phyloP scores from a whole-genome alignment of 2,797 vertebrate genomes.

The Sus cebifrons region DNA sequence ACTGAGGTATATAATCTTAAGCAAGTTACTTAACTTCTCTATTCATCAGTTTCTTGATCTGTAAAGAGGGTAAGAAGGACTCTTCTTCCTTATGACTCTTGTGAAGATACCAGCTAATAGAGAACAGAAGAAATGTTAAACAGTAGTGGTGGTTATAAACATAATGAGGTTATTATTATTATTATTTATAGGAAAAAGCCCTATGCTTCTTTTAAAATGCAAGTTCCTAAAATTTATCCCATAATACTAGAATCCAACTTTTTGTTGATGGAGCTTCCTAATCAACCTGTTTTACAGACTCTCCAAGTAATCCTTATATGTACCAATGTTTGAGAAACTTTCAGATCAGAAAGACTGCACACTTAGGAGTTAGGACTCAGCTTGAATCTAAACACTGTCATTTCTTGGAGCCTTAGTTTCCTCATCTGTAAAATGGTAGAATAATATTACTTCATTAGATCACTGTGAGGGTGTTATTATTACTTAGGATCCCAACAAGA shows the following conservation, averaged over 20 bases:
- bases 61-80: not conserved
- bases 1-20: not conserved
- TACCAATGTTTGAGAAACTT: not conserved
- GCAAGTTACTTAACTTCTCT: not conserved
- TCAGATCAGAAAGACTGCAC: not conserved
- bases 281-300: not conserved
- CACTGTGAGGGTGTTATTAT: not conserved
- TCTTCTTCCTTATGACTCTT: not conserved
- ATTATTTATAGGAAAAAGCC: not conserved
- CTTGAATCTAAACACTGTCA: not conserved
- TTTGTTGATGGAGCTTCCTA: not conserved
- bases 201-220: not conserved
- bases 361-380: not conserved
- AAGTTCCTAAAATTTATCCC: not conserved
- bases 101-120: not conserved
- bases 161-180: not conserved
- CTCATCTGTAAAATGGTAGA: not conserved
- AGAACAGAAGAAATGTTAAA: not conserved
- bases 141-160: not conserved
- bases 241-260: slow-evolving; percentile 15
- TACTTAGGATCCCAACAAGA: not conserved
- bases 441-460: not conserved
- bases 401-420: not conserved
- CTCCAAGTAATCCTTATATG: not conserved
- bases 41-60: not conserved